These are phyloP conservation scores for Salmo trutta DNA, from an alignment of 2,797 vertebrate species.

Conservation along the genomic window DNA sequence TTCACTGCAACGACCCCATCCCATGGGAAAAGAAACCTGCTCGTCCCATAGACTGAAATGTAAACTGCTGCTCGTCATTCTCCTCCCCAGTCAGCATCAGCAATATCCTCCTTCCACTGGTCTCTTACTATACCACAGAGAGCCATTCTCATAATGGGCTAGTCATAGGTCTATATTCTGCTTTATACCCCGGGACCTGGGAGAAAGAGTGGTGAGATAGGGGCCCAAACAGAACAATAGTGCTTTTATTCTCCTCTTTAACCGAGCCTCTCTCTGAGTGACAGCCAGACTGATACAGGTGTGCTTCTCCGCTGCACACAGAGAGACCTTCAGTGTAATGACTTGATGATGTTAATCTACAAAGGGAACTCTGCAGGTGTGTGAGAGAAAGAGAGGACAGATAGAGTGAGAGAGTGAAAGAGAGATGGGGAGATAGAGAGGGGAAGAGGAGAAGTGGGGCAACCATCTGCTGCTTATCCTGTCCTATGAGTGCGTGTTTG, in stretches of 20 bases:
- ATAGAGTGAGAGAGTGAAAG: background rate
- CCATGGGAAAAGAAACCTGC: background rate
- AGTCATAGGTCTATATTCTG: background rate
- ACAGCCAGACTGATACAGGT: background rate
- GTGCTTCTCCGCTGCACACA: background rate
- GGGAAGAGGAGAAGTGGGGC: background rate
- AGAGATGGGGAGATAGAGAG: background rate
- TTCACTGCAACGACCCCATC: background rate
- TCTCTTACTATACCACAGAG: background rate
- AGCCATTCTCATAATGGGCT: background rate
- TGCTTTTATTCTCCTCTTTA: background rate
- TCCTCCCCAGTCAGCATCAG: background rate
- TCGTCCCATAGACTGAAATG: background rate
- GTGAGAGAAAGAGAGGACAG: background rate
- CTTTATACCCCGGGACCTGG: background rate
- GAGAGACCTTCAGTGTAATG: background rate
- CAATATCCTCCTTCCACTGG: background rate
- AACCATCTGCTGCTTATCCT: background rate
- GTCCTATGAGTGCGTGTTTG: background rate
- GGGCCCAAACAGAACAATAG: background rate
- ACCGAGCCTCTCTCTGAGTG: background rate
- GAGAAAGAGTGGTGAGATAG: background rate
- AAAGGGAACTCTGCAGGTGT: background rate
- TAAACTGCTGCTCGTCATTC: background rate
- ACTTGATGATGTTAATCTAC: background rate